Evolutionary conservation across 2,113 vertebrate genomes (phyloP), one percentile per base, ranked within the genome.

Genomic region (Ammodytes marinus): DNA sequence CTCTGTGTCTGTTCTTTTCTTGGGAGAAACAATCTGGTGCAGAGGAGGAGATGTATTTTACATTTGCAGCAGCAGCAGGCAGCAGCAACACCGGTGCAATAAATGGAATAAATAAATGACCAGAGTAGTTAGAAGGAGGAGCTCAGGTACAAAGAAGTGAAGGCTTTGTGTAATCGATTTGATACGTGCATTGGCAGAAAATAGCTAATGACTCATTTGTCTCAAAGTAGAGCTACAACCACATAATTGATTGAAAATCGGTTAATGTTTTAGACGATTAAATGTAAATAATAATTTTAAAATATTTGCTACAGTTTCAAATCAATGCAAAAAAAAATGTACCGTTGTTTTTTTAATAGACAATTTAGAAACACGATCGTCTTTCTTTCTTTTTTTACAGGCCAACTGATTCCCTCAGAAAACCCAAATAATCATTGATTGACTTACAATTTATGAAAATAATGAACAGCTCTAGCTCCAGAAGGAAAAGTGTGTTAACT

Each of bases 41-140:
- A 69, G 54, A 79, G 17, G 17, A 55, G 7, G 5, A 43, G 60
- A 66, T 58, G 60, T 1, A 45, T 50, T 64, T 71, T 57, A 71
- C 4, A 47, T 50, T 13, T 52, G 53, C 46, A 58, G 61, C 49
- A 64, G 27, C 27, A 27, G 27, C 27, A 27, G 27, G 27, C 27
- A 52, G 58, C 47, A 47, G 39, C 42, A 46, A 4, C 6, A 4
- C 4, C 2, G 6, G 5, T 55, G 49, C 17, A 40, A 27, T 63
- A 27, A 27, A 27, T 13, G 47, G 19, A 53, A 47, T 64, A 64
- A 54, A 46, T 3, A 39, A 15, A 42, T 6, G 27, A 45, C 35
- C 45, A 8, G 8, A 12, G 46, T 4, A 13, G 19, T 13, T 6
- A 39, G 39, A n/a, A 50, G 54, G 46, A 77, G 12, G 43, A 53